A percentile compares a stretch with the other conserved stretches of the same genome.
These are phyloP conservation scores for Numenius arquata DNA, from an alignment of 2,113 vertebrate species.

Conservation along the genomic window DNA sequence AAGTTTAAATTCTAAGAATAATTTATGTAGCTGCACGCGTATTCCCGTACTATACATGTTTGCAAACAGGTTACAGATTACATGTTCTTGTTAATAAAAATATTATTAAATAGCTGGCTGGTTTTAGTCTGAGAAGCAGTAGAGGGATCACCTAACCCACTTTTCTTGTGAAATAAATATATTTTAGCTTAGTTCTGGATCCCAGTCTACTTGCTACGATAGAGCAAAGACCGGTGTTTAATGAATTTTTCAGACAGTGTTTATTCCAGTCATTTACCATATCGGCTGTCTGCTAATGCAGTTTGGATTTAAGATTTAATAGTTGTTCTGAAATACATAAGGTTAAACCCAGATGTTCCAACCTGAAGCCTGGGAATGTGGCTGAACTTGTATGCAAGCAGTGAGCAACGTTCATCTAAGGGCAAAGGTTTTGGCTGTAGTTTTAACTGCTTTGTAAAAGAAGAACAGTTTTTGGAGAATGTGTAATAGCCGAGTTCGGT, in stretches of 20 bases:
- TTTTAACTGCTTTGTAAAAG: background rate
- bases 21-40: background rate
- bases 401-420: background rate
- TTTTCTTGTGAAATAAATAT: background rate
- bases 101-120: background rate
- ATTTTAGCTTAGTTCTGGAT: background rate
- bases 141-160: background rate
- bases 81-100: background rate
- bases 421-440: background rate
- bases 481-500: background rate
- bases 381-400: background rate
- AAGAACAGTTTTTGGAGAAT: background rate
- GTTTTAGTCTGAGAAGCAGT: background rate
- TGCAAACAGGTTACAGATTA: background rate
- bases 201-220: background rate
- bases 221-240: background rate
- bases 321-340: background rate
- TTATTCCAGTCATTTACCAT: background rate
- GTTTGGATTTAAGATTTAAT: background rate
- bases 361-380: background rate
- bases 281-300: background rate
- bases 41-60: background rate
- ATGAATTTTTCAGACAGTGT: background rate
- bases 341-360: background rate
- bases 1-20: background rate